Conservation (phyloP, 30 jellyfish, hydroid and myxozoan species). For the Pelagia noctiluca region DNA sequence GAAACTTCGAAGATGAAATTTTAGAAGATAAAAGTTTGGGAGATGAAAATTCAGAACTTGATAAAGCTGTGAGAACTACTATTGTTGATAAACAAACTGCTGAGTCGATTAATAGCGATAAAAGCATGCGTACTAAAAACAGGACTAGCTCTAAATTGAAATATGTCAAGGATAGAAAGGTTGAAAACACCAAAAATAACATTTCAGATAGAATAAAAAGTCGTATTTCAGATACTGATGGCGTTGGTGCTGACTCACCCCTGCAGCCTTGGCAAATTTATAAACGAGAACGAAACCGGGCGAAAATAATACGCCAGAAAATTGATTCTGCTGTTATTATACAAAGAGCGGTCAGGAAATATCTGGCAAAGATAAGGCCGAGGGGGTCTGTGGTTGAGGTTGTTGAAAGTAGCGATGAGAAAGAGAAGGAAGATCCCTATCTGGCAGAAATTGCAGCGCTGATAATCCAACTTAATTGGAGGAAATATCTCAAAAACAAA, state of each 20-base stretch:
- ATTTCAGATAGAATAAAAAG: conserved; percentile 21
- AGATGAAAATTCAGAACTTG: too few relatives aligned
- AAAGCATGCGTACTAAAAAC: not conserved
- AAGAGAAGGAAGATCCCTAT: conserved; percentile 7
- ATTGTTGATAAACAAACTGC: not conserved
- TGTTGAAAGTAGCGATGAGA: conserved; percentile 9
- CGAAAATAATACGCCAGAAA: conserved; percentile 74
- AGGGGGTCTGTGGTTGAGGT: conserved; percentile 14
- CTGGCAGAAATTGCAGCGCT: conserved; percentile 88
- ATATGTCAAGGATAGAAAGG: not conserved
- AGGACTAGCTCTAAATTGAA: not conserved
- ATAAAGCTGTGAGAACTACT: too few relatives aligned
- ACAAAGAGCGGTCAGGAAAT: conserved; percentile 80
- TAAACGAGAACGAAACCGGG: conserved; percentile 78
- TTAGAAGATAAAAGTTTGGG: too few relatives aligned
- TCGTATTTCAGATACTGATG: conserved; percentile 1
- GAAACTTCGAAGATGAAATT: too few relatives aligned
- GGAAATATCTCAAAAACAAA: conserved; percentile 75
- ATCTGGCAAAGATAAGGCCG: conserved; percentile 11
- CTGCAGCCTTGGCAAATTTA: conserved; percentile 84
- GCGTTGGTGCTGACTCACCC: not conserved
- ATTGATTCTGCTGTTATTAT: conserved; percentile 88
- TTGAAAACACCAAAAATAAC: not conserved
- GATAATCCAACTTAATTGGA: conserved; percentile 92
- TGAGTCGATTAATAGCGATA: not conserved